Percentiles rank a stretch among this genome's conserved stretches.
phyloP scores from a whole-genome alignment of 2,888 invertebrate genomes.

The Serripes groenlandicus region DNA sequence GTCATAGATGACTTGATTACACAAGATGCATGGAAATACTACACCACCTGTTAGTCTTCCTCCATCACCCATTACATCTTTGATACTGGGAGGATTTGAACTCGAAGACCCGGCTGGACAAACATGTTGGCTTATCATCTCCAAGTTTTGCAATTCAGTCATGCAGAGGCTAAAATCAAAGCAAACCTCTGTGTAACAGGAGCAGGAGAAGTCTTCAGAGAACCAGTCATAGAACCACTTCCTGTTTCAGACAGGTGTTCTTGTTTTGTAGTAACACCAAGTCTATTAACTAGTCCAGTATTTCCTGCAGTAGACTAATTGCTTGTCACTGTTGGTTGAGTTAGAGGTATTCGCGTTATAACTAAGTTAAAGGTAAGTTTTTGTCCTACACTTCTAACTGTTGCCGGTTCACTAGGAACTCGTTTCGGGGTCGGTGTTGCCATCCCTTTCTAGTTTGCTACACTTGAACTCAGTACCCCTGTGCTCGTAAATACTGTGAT shows the following conservation, averaged over 20 bases:
- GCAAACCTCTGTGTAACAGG: not conserved
- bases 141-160: conserved; percentile 6
- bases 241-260: too few species aligned
- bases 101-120: not conserved
- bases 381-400: not conserved
- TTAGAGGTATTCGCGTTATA: conserved; percentile 2
- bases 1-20: not conserved
- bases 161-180: not conserved
- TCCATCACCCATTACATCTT: too few species aligned
- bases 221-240: too few species aligned
- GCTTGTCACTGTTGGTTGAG: too few species aligned
- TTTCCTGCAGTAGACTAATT: too few species aligned
- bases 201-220: too few species aligned
- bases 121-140: conserved; percentile 4
- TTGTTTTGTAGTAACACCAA: too few species aligned
- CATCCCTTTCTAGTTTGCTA: not conserved
- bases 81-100: not conserved
- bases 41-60: not conserved
- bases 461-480: conserved; percentile 3
- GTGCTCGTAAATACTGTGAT: not conserved
- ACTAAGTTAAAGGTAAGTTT: conserved; percentile 41
- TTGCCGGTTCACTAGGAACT: too few species aligned
- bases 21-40: not conserved
- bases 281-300: too few species aligned
- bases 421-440: not conserved